These are phyloP conservation scores for Channallabes apus DNA, from an alignment of 2,797 vertebrate genomes.

Conservation along the genomic window DNA sequence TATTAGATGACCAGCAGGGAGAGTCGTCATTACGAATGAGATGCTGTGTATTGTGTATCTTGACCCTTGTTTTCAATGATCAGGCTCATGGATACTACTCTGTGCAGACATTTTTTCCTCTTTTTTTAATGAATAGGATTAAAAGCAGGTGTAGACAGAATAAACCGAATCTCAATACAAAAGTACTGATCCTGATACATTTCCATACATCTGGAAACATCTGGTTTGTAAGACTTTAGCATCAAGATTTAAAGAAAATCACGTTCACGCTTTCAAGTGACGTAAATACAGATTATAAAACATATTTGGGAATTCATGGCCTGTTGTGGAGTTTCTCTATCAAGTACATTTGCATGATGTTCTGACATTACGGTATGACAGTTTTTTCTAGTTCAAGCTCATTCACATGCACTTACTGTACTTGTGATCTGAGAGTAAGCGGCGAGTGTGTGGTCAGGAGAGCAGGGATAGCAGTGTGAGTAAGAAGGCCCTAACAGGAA, in stretches of 20 bases:
- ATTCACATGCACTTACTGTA: background rate
- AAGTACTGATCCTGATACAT: background rate
- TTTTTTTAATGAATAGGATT: background rate
- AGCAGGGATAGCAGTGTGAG: slow-evolving; percentile 37
- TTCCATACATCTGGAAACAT: background rate
- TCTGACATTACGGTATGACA: background rate
- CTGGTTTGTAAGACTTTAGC: background rate
- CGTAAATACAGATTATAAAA: background rate
- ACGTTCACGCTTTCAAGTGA: background rate
- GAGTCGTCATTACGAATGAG: background rate
- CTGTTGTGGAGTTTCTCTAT: background rate
- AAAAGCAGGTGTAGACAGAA: background rate
- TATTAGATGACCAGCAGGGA: too few relatives aligned
- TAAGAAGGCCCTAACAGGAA: slow-evolving; percentile 48
- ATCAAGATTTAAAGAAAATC: background rate
- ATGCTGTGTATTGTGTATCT: background rate
- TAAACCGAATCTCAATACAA: background rate
- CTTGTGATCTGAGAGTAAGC: background rate
- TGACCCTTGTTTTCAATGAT: background rate
- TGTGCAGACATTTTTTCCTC: too few relatives aligned
- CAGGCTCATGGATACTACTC: too few relatives aligned
- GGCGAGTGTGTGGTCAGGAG: background rate
- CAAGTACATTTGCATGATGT: background rate
- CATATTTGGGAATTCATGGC: background rate
- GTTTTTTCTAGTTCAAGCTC: background rate